Conservation (phyloP, 2,888 invertebrate species). For the Ophonus ardosiacus region DNA sequence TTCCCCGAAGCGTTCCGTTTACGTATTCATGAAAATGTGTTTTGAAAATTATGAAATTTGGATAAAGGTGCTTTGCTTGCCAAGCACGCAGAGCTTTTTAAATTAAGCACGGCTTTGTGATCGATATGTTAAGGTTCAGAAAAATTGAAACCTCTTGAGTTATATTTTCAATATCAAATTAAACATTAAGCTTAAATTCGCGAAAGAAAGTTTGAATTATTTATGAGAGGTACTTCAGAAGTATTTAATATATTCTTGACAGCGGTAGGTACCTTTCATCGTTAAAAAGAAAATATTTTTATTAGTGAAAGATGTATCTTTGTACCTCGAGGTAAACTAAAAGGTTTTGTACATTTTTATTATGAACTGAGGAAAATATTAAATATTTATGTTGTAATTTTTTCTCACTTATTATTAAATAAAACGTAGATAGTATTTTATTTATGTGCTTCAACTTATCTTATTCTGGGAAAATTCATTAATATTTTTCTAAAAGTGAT, state of each 20-base stretch:
- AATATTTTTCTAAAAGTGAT: too few relatives aligned
- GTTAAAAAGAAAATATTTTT: neutral
- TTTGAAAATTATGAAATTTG: conserved; percentile 44
- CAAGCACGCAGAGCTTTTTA: conserved; percentile 24
- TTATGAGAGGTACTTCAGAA: neutral
- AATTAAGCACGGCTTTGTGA: conserved; percentile 17
- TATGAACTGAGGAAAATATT: neutral
- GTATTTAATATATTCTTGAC: neutral
- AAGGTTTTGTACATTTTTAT: neutral
- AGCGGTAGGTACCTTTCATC: neutral
- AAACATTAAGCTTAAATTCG: conserved; percentile 1
- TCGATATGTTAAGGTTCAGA: conserved; percentile 19
- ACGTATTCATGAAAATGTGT: conserved; percentile 36
- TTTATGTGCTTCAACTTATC: too few relatives aligned
- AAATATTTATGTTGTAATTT: neutral
- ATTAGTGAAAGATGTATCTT: neutral
- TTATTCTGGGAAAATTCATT: too few relatives aligned
- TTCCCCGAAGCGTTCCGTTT: conserved; percentile 8
- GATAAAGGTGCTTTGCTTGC: conserved; percentile 31
- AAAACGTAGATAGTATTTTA: too few relatives aligned
- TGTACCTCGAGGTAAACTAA: neutral
- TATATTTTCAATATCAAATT: conserved; percentile 26
- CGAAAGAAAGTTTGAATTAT: neutral
- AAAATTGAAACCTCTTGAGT: neutral
- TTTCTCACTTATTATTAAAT: neutral